Evolutionary conservation across 2,797 vertebrate genomes (phyloP), one percentile per base, ranked within the genome.

Genomic region (Nothura maculosa): DNA sequence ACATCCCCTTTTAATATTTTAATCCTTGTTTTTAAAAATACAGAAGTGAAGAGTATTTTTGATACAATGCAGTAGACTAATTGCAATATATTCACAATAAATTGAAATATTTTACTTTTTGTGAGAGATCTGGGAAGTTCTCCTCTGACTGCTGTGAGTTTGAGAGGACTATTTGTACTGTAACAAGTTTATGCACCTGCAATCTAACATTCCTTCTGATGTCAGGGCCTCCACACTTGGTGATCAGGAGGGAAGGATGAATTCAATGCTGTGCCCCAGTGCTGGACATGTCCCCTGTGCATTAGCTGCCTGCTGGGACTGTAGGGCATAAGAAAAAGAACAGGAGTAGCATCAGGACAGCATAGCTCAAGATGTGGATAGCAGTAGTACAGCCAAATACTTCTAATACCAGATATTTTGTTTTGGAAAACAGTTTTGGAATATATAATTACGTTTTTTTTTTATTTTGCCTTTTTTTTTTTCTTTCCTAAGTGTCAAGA

Each of bases 1-100:
- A 4, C 18, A 52, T 47, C 42, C 6, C 32, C 3, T 50, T 28
- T 24, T 30, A 15, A 10, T 81, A 50, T 91, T 66, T 15, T 54
- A 52, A 32, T 52, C 52, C 55, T 30, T 80, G 25, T 47, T 82
- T 62, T 85, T 80, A 68, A 30, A 81, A 89, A 45, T 60, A 69
- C 50, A 83, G 3, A 5, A 27, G 68, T 25, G 38, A 64, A 73
- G 28, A 47, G 2, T 27, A 38, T 20, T 6, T 48, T 78, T 66
- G 64, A 24, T 47, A 13, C 2, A 14, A 69, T 83, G 30, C 15
- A 69, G 7, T 19, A 48, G 30, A 7, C 11, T 42, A 12, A 62
- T 80, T 87, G 32, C 32, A 66, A 55, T 47, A 36, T 6, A 8
- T 60, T 58, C 28, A 8, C 15, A 36, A 13, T 50, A 57, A 73